Evolutionary conservation across 2,113 vertebrate species (phyloP).

Genomic region (Fregata magnificens): DNA sequence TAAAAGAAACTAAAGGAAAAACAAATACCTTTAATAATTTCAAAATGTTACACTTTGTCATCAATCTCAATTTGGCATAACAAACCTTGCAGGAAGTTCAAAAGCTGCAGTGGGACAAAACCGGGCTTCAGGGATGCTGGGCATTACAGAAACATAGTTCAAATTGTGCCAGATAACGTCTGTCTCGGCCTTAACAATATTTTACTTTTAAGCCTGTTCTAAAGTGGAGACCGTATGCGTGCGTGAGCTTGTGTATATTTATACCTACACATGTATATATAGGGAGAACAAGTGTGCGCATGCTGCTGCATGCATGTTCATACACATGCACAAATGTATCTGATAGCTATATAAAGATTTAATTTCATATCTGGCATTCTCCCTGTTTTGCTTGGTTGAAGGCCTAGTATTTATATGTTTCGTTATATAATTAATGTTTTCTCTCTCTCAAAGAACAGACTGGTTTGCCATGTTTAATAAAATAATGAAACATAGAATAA

Average conservation of each 20-base stretch:
- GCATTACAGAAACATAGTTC: background rate
- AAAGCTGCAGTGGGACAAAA: background rate
- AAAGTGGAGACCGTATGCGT: background rate
- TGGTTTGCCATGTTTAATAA: background rate
- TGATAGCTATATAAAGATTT: background rate
- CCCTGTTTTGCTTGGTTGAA: background rate
- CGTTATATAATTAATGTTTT: background rate
- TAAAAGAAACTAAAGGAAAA: conserved; percentile 15
- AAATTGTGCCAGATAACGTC: background rate
- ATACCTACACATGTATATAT: background rate
- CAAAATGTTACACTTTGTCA: conserved; percentile 27
- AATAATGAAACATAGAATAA: background rate
- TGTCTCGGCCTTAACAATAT: background rate
- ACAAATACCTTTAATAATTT: conserved; percentile 51
- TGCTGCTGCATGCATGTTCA: background rate
- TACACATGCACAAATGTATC: background rate
- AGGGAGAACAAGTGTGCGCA: background rate
- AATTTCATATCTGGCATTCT: background rate
- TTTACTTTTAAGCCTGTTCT: background rate
- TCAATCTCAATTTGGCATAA: conserved; percentile 51
- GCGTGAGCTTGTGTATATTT: rapidly evolving
- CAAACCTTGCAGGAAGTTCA: conserved; percentile 14
- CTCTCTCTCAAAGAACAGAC: background rate
- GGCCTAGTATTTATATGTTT: background rate
- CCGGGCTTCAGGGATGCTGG: background rate